These are phyloP conservation scores for Dicycla oo DNA, from an alignment of 2,888 invertebrate species.

Conservation along the genomic window DNA sequence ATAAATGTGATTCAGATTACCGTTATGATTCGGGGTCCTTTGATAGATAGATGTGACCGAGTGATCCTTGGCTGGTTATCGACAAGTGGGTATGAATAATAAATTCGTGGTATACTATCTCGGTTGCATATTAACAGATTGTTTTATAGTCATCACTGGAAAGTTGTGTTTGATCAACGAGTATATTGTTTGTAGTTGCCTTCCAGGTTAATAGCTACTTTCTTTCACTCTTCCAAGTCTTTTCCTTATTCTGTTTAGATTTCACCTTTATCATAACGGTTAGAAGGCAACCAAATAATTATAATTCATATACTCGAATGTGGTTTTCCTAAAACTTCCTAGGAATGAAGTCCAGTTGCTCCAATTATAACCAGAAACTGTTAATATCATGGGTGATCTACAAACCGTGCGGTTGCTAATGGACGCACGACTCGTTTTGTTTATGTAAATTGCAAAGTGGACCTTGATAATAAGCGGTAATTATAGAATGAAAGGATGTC, in stretches of 20 bases:
- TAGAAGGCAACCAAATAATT: conserved; percentile 9
- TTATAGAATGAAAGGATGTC: conserved; percentile 47
- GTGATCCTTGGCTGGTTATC: conserved; percentile 63
- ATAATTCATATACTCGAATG: conserved; percentile 5
- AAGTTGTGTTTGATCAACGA: conserved; percentile 34
- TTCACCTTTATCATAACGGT: background rate
- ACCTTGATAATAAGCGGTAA: conserved; percentile 51
- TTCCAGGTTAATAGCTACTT: conserved; percentile 1
- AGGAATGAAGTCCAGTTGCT: conserved; percentile 42
- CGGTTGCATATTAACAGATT: conserved; percentile 44
- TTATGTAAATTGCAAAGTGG: conserved; percentile 55
- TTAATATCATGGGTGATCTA: conserved; percentile 52
- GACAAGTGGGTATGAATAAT: conserved; percentile 61
- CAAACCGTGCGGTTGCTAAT: conserved; percentile 51
- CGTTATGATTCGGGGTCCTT: conserved; percentile 62
- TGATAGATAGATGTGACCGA: conserved; percentile 61
- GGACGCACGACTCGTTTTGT: conserved; percentile 55
- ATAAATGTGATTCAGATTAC: conserved; percentile 54
- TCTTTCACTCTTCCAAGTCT: background rate
- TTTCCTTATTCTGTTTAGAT: background rate
- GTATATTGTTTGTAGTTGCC: conserved; percentile 8
- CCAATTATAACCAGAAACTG: conserved; percentile 43
- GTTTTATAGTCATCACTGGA: conserved; percentile 26
- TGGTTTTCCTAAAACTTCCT: conserved; percentile 9
- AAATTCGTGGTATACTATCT: conserved; percentile 52